These are phyloP conservation scores for Perithous albicinctus DNA, from an alignment of 2,888 invertebrate species.

Conservation along the genomic window DNA sequence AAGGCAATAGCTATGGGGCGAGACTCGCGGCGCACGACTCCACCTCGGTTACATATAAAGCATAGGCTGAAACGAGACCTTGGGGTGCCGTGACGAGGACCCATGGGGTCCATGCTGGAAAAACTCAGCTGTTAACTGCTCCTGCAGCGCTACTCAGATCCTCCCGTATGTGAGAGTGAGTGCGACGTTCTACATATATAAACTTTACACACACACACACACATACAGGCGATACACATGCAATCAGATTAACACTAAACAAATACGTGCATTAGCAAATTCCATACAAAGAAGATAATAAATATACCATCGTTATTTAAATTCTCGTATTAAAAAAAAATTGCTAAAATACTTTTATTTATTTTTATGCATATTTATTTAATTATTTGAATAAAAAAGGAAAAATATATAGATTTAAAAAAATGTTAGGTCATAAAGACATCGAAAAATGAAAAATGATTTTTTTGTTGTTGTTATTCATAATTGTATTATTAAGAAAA, in stretches of 20 bases:
- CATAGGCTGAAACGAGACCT: constrained; percentile 82
- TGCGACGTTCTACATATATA: constrained; percentile 25
- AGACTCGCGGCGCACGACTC: constrained; percentile 62
- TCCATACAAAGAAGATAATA: constrained; percentile 7
- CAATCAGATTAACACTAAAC: no score
- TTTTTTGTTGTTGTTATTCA: no score
- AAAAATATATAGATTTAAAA: no score
- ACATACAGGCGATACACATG: no score
- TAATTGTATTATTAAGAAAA: no score
- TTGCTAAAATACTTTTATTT: no score
- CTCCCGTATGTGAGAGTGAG: constrained; percentile 55
- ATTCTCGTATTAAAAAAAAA: no score
- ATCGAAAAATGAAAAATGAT: no score
- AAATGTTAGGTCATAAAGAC: no score
- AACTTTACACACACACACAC: not conserved
- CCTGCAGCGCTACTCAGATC: constrained; percentile 70
- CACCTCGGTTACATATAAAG: constrained; percentile 79
- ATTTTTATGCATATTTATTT: no score
- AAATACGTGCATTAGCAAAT: constrained; percentile 38
- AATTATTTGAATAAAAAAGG: no score
- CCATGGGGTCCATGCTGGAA: constrained; percentile 82
- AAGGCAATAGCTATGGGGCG: constrained; percentile 67
- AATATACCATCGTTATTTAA: no score
- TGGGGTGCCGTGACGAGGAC: constrained; percentile 80
- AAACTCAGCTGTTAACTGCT: constrained; percentile 82